These are phyloP conservation scores for Drosophila pallidifrons DNA, from an alignment of 1,140 invertebrate species.

Conservation along the genomic window DNA sequence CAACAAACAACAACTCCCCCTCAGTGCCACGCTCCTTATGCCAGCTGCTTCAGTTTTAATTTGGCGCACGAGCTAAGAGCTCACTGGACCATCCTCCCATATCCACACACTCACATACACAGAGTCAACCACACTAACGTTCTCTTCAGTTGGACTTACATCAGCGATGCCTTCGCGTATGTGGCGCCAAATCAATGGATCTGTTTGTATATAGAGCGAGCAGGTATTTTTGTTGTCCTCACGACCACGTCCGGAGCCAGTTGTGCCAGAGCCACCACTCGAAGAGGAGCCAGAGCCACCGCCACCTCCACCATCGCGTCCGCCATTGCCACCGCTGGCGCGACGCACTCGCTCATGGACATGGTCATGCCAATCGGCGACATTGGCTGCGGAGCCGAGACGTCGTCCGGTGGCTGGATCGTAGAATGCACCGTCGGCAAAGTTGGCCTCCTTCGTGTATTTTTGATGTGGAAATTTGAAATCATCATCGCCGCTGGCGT, in stretches of 20 bases:
- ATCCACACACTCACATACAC: not conserved
- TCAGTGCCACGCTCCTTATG: not conserved
- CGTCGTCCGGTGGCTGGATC: conserved; percentile 75
- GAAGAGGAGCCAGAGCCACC: conserved; percentile 86
- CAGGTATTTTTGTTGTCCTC: conserved; percentile 94
- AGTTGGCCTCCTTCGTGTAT: conserved; percentile 85
- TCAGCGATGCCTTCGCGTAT: conserved; percentile 90
- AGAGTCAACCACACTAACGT: not conserved
- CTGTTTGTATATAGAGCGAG: conserved; percentile 98
- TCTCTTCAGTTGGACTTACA: conserved; percentile 85
- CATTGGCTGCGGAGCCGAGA: conserved; percentile 62
- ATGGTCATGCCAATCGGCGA: conserved; percentile 76
- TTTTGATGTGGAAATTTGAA: conserved; percentile 84
- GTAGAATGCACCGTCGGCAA: conserved; percentile 74
- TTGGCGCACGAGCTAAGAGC: conserved; percentile 46
- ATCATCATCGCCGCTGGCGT: conserved; percentile 72
- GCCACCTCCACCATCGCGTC: conserved; percentile 77
- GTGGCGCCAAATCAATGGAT: conserved; percentile 98
- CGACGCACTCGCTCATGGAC: conserved; percentile 81
- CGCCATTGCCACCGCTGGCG: conserved; percentile 85
- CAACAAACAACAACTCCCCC: not conserved
- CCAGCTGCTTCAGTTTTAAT: conserved; percentile 49
- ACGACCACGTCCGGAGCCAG: conserved; percentile 86
- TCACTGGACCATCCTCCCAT: not conserved
- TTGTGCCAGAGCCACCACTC: conserved; percentile 65